Conservation (phyloP, 2,888 invertebrate genomes). For the Timema podura region DNA sequence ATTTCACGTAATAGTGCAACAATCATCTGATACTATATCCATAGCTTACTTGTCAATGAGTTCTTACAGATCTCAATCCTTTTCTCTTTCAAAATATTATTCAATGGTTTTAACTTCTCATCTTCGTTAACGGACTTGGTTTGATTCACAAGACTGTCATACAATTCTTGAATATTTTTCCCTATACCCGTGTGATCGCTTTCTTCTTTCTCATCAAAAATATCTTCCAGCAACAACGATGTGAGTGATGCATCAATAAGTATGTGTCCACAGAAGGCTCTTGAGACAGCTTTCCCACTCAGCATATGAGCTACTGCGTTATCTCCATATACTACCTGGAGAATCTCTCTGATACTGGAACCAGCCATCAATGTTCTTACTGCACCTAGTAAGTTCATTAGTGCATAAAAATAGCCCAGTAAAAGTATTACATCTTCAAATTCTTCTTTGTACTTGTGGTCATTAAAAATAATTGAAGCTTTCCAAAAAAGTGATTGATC, state of each 20-base stretch:
- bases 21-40: not conserved
- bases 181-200: not conserved
- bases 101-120: not conserved
- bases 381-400: not conserved
- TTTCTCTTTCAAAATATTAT: not conserved
- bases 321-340: not conserved
- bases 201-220: not conserved
- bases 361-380: not conserved
- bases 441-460: not conserved
- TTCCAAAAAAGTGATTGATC: conserved; percentile 2
- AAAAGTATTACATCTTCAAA: not conserved
- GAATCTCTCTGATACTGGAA: not conserved
- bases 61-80: not conserved
- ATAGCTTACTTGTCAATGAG: not conserved
- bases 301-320: not conserved
- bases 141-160: not conserved
- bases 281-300: not conserved
- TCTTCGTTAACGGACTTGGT: not conserved
- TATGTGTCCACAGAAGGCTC: not conserved
- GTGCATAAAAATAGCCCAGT: too few species aligned
- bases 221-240: not conserved
- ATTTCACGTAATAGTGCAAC: not conserved
- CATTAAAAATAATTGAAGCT: conserved; percentile 8
- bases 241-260: not conserved
- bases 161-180: not conserved